Evolutionary conservation across 2,888 invertebrate genomes (phyloP), one percentile per base, ranked within the genome.

Genomic region (Habrosyne pyritoides): DNA sequence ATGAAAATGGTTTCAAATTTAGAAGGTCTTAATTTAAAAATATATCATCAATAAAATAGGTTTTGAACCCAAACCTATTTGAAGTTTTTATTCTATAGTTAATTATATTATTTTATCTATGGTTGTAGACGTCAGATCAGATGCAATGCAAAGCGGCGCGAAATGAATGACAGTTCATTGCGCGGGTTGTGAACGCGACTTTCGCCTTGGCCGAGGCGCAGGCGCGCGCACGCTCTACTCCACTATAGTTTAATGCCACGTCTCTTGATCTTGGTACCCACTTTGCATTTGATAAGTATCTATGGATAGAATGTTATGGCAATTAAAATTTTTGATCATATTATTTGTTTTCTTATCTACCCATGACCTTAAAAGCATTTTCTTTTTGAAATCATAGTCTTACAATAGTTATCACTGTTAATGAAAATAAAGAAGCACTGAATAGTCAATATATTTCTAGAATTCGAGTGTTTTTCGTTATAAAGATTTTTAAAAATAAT

Each of bases 141-240:
- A n/a, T n/a, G n/a, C n/a, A n/a, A n/a, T 42, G 42, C 14, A 14
- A 52, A 46, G 42, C 24, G 42, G 50, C 47, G 47, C 26, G 18
- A 26, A 57, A 53, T 67, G 52, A 54, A 48, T 21, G 54, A 48
- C 30, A 63, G 66, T 63, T 67, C 62, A 70, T 62, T 60, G 52
- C 56, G 54, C 33, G n/a, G n/a, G n/a, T 33, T 33, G n/a, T n/a
- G n/a, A 33, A n/a, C 33, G 33, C 59, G 63, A 65, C 75, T 77
- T 77, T 77, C 76, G 77, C 76, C 77, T 74, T 77, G 77, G 70
- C 71, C 68, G 62, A 54, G 56, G 61, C 60, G 61, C 24, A 24
- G 24, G 24, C n/a, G 42, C 64, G 12, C 56, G 66, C 71, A 61
- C 68, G 64, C 67, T 62, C 63, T 56, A 57, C 58, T 28, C 10